Evolutionary conservation across 2,113 vertebrate species (phyloP).

Genomic region (Montifringilla adamsi): DNA sequence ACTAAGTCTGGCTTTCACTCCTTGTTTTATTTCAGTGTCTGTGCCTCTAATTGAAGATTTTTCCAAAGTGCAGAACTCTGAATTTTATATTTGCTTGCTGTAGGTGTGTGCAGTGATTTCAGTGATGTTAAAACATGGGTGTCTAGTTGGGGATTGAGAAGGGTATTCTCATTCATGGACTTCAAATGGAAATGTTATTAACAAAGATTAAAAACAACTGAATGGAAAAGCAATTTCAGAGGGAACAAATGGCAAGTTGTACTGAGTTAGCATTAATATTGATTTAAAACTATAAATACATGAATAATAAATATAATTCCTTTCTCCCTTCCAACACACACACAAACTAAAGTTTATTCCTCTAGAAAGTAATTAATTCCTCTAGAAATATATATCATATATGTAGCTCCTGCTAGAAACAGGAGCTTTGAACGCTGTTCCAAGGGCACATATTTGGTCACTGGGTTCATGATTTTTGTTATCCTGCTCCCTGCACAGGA

Average conservation of each 20-base stretch:
- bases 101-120: neutral
- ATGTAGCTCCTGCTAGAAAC: too few species aligned
- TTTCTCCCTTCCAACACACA: accelerated
- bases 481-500: neutral
- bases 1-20: conserved; percentile 17
- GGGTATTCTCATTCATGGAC: conserved; percentile 14
- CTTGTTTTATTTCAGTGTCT: conserved; percentile 37
- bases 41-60: conserved; percentile 22
- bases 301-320: neutral
- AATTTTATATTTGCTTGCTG: neutral
- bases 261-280: neutral
- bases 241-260: neutral
- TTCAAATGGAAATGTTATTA: conserved; percentile 12
- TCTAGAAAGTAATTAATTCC: neutral
- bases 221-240: neutral
- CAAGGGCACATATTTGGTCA: accelerated
- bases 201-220: neutral
- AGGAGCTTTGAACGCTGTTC: neutral
- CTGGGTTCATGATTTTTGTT: neutral
- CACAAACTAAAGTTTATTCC: neutral
- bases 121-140: neutral
- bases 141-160: neutral
- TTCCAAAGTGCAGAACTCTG: conserved; percentile 17
- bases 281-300: neutral
- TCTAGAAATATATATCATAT: neutral